Conservation (phyloP, 1,140 invertebrate genomes). For the Oreohelix idahoensis region DNA sequence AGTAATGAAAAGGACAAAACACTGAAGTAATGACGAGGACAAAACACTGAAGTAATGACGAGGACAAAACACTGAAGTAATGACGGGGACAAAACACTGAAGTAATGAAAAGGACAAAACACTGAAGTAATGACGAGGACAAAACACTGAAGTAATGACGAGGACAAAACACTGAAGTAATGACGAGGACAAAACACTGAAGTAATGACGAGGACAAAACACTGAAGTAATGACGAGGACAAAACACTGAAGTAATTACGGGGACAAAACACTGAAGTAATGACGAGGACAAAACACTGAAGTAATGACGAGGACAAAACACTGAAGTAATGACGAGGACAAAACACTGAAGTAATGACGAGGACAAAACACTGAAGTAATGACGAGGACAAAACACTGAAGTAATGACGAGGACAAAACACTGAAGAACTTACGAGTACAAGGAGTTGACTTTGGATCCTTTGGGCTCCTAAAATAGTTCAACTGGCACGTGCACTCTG, state of each 20-base stretch:
- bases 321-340: too few species aligned
- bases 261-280: too few species aligned
- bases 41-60: constrained; percentile 77
- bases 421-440: constrained; percentile 82
- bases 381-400: background rate
- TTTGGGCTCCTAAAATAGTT: constrained; percentile 88
- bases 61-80: too few species aligned
- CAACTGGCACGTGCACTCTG: constrained; percentile 89
- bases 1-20: constrained; percentile 87
- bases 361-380: too few species aligned
- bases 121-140: too few species aligned
- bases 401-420: too few species aligned
- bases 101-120: constrained; percentile 87
- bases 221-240: too few species aligned
- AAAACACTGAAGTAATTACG: constrained; percentile 77
- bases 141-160: constrained; percentile 77
- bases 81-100: background rate
- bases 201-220: constrained; percentile 87
- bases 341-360: constrained; percentile 77
- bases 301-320: constrained; percentile 87
- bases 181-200: background rate
- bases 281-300: background rate
- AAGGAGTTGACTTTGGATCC: constrained; percentile 89
- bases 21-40: too few species aligned
- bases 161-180: too few species aligned